Conservation (phyloP, 2,113 vertebrate species). For the Argyrosomus japonicus region DNA sequence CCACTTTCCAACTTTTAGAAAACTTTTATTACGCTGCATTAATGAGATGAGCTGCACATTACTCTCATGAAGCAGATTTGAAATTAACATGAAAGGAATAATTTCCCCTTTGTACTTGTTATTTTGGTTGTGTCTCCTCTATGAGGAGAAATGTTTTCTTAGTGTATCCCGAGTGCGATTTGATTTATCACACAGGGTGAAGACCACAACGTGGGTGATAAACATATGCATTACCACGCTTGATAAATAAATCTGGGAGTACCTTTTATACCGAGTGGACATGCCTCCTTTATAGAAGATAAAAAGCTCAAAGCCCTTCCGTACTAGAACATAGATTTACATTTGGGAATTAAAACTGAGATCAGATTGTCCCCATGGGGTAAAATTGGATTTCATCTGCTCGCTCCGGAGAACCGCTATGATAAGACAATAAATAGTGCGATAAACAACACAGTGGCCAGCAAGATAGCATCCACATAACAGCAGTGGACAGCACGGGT, state of each 20-base stretch:
- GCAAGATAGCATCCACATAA: slow-evolving; percentile 49
- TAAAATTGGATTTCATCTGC: slow-evolving; percentile 39
- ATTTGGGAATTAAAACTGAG: slow-evolving; percentile 46
- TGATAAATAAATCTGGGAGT: slow-evolving; percentile 26
- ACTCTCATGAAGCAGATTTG: neutral
- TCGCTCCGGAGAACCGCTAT: neutral
- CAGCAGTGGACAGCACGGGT: slow-evolving; percentile 37
- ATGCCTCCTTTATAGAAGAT: neutral
- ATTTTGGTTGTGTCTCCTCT: neutral
- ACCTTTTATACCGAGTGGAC: slow-evolving; percentile 11
- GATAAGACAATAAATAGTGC: slow-evolving; percentile 42
- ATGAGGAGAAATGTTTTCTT: neutral
- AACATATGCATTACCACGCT: neutral
- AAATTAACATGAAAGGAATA: neutral
- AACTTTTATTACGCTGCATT: neutral
- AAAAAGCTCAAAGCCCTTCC: slow-evolving; percentile 31
- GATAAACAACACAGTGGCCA: slow-evolving; percentile 40
- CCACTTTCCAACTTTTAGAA: neutral
- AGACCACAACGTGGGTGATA: slow-evolving; percentile 4
- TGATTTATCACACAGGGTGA: slow-evolving; percentile 3
- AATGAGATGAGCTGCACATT: neutral
- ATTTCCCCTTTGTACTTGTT: neutral
- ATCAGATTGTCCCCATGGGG: slow-evolving; percentile 37
- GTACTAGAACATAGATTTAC: slow-evolving; percentile 19
- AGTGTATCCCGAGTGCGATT: neutral